Percentiles rank a stretch among this genome's conserved stretches.
phyloP scores from a whole-genome alignment of 2,113 vertebrate species.

The Zingel zingel region DNA sequence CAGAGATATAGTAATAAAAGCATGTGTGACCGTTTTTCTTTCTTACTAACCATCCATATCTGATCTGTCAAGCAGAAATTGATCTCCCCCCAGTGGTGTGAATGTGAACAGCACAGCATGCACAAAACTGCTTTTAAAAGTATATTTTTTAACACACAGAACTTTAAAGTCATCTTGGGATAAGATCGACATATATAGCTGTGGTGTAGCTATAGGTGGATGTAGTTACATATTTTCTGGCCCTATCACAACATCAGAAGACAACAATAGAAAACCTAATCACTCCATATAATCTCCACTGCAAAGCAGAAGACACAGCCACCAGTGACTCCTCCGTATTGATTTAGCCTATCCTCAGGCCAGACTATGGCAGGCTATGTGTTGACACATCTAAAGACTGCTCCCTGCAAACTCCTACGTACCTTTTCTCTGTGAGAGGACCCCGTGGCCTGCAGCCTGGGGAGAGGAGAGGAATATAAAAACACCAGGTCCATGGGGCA shows the following conservation, averaged over 20 bases:
- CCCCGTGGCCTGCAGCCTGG: slow-evolving; percentile 72
- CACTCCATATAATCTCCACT: slow-evolving; percentile 60
- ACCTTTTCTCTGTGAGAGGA: slow-evolving; percentile 68
- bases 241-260: slow-evolving; percentile 52
- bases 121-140: slow-evolving; percentile 40
- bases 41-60: slow-evolving; percentile 17
- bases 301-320: slow-evolving; percentile 54
- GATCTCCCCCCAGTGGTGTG: slow-evolving; percentile 79
- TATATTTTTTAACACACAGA: slow-evolving; percentile 22
- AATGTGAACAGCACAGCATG: slow-evolving; percentile 29
- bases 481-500: slow-evolving; percentile 72
- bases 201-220: slow-evolving; percentile 23
- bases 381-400: slow-evolving; percentile 79
- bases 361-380: slow-evolving; percentile 70
- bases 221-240: slow-evolving; percentile 47
- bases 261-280: slow-evolving; percentile 63
- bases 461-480: slow-evolving; percentile 75
- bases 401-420: slow-evolving; percentile 78
- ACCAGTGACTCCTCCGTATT: slow-evolving; percentile 68
- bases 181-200: slow-evolving; percentile 25
- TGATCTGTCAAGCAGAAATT: slow-evolving; percentile 58
- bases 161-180: slow-evolving; percentile 36
- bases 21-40: slow-evolving; percentile 40
- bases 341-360: slow-evolving; percentile 74
- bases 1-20: slow-evolving; percentile 58